Evolutionary conservation across 2,797 vertebrate genomes (phyloP).

Genomic region (Rousettus madagascariensis): DNA sequence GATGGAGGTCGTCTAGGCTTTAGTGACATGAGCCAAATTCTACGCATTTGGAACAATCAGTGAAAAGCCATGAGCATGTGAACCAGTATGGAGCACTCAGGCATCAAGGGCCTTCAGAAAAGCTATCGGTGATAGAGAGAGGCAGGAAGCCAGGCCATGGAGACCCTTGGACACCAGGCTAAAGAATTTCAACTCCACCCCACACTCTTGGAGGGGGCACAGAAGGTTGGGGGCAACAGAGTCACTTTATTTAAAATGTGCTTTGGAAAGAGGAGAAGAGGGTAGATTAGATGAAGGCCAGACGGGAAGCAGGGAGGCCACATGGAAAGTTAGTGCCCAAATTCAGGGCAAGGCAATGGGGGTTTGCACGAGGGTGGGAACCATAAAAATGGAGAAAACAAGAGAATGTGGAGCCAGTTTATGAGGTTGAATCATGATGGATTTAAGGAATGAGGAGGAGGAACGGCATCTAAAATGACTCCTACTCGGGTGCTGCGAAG

Average conservation of each 20-base stretch:
- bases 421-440: neutral
- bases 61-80: neutral
- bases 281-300: neutral
- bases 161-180: neutral
- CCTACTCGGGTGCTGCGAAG: neutral
- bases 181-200: neutral
- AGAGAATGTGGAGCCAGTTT: neutral
- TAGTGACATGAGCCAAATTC: slow-evolving; percentile 1
- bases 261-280: neutral
- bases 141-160: neutral
- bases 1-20: neutral
- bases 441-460: neutral
- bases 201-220: neutral
- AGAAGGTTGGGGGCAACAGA: neutral
- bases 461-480: neutral
- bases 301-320: neutral
- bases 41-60: neutral
- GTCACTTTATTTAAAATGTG: neutral
- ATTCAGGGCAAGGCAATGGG: neutral
- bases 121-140: neutral
- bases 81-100: neutral
- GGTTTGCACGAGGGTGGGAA: neutral
- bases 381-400: neutral
- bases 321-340: neutral
- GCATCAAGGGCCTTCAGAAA: neutral